Base-by-base conservation (phyloP, 2,797 vertebrate genomes). In the Cryptoblepharus egeriae region DNA sequence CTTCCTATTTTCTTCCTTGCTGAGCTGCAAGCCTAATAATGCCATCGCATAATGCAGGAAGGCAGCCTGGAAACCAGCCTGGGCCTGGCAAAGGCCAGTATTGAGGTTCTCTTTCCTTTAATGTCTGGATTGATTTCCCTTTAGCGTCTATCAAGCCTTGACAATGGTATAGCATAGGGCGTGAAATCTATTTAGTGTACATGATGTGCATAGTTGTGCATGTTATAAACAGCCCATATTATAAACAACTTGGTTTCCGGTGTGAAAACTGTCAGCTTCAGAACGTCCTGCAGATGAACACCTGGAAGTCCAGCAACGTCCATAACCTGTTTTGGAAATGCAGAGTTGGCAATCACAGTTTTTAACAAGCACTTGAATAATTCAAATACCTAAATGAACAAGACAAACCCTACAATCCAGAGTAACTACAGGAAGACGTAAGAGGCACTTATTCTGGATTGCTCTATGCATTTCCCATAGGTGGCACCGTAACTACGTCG, bases 1-100 rank as follows among this genome's bases (percentile, higher is more conserved):
- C 72, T 12, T 39, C 60, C 16, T 18, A 24, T 88, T 11, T 57
- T 81, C 79, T 79, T 70, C 80, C 35, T 86, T 55, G 60, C 60
- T 5, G 35, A n/a, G 1, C 42, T 75, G 30, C 32, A 69, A 8
- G 39, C 74, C 49, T 75, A 65, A 77, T 8, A 90, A 88, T 80
- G 88, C 37, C 81, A 57, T 39, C 79, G 8, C 1, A 69, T n/a
- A 0, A 0, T n/a, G 28, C 18, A 9, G 24, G 65, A 74, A 69
- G 64, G 10, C 39, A 60, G 32, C 61, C 22, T 57, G 13, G 30
- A n/a, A 70, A 42, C 7, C 8, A 11, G 28, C 32, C 18, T n/a
- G n/a, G n/a, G n/a, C 30, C 32, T 64, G 58, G 49, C 22, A 1
- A 60, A 61, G 13, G 12, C 58, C 12, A 70, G 24, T 39, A 32